A percentile compares a stretch with the other conserved stretches of the same genome.
phyloP scores from a whole-genome alignment of 2,113 vertebrate species.

The Anseranas semipalmata region DNA sequence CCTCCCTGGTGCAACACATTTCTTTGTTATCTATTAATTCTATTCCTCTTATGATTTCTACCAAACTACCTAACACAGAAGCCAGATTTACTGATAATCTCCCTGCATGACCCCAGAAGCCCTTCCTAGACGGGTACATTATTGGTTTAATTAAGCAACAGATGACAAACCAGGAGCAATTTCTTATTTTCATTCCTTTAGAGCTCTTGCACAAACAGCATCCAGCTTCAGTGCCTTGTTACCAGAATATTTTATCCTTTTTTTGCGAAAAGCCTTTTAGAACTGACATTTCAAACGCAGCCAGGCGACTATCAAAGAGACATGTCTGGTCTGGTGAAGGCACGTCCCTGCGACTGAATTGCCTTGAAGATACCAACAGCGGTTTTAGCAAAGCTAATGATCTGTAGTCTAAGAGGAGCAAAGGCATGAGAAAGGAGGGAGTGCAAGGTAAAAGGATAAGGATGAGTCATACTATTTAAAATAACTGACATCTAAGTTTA shows the following conservation, averaged over 20 bases:
- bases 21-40: neutral
- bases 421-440: slow-evolving; percentile 23
- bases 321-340: slow-evolving; percentile 25
- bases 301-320: slow-evolving; percentile 4
- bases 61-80: neutral
- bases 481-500: slow-evolving; percentile 37
- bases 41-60: slow-evolving; percentile 8
- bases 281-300: slow-evolving; percentile 41
- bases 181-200: slow-evolving; percentile 21
- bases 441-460: slow-evolving; percentile 25
- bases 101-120: neutral
- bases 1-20: neutral
- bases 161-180: neutral
- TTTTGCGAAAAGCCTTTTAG: neutral
- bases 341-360: slow-evolving; percentile 14
- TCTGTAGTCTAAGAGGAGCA: slow-evolving; percentile 2
- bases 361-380: slow-evolving; percentile 52
- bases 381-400: slow-evolving; percentile 35
- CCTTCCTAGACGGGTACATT: neutral
- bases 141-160: slow-evolving; percentile 17
- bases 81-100: neutral
- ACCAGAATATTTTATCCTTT: neutral
- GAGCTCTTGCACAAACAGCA: slow-evolving; percentile 6
- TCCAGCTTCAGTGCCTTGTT: neutral
- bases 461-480: slow-evolving; percentile 47